Percentiles rank a stretch among this genome's conserved stretches.
Conservation (phyloP, 2,113 vertebrate species). For the Corydoras maculifer region DNA sequence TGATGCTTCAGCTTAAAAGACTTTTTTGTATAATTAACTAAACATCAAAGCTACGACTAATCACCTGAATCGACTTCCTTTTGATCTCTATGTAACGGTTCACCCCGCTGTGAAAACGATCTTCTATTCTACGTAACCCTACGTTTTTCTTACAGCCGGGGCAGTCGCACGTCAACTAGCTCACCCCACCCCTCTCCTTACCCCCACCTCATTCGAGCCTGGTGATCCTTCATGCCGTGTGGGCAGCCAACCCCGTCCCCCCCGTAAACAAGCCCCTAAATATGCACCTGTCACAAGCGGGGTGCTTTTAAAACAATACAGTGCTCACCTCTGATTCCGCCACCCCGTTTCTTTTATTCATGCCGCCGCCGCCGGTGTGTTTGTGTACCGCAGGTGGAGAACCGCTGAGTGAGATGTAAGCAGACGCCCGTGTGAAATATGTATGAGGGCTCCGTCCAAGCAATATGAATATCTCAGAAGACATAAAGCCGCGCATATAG, state of each 20-base stretch:
- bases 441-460: slow-evolving; percentile 25
- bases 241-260: neutral
- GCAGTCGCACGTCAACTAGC: slow-evolving; percentile 29
- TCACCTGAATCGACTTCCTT: slow-evolving; percentile 28
- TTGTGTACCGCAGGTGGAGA: slow-evolving; percentile 7
- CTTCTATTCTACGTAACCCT: slow-evolving; percentile 21
- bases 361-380: neutral
- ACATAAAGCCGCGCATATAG: slow-evolving; percentile 27
- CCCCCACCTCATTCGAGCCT: neutral
- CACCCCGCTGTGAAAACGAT: slow-evolving; percentile 45
- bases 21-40: too few relatives aligned
- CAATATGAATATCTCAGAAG: neutral
- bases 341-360: slow-evolving; percentile 6
- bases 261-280: slow-evolving; percentile 17
- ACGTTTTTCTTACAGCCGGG: slow-evolving; percentile 23
- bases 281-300: slow-evolving; percentile 6
- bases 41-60: neutral
- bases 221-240: slow-evolving; percentile 20
- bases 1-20: too few relatives aligned
- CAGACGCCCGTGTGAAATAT: slow-evolving; percentile 28
- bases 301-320: slow-evolving; percentile 4
- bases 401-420: slow-evolving; percentile 7
- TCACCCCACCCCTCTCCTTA: slow-evolving; percentile 26
- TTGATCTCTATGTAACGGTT: slow-evolving; percentile 36
- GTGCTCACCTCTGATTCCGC: slow-evolving; percentile 3